Base-by-base conservation (phyloP, 2,797 vertebrate genomes). In the Hafferia zeledoni region DNA sequence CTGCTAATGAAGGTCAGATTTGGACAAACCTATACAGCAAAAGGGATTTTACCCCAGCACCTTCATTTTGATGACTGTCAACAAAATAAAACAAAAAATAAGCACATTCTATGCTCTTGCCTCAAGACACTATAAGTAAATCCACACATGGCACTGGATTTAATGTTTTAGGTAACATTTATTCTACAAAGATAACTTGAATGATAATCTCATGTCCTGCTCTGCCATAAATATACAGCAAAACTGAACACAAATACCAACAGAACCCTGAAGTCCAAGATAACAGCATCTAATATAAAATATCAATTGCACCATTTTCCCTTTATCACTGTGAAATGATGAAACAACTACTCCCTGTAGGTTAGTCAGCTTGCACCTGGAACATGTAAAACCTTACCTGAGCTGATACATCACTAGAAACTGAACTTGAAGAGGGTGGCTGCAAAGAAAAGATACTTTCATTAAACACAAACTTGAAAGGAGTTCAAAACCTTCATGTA, bases 361-460 rank as follows among this genome's bases (percentile, higher is more conserved):
- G 35, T 90, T 69, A 83, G 24, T 25, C 74, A 68, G 17, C 47
- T 89, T 86, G 47, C 35, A 70, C 16, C 52, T 35, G n/a, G n/a
- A 90, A 72, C 20, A 33, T 7, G 22, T 24, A 61, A 77, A 84
- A 76, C n/a, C 90, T 98, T 98, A 99, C 99, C 98, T 98, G 98
- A 64, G 98, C 85, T 44, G 98, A 96, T 80, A 98, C 97, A 78
- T 98, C 95, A 61, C 98, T 98, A 88, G 97, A 97, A 95, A 98
- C 95, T 88, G 98, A 97, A 97, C 98, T 99, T 97, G 99, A 97
- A 82, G 98, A 98, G 83, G 98, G 98, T 78, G 98, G 98, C 99
- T 99, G 98, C 89, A 97, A 98, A 76, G 49, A 92, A 71, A 96
- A 95, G 75, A 97, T 5, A 85, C 3, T 22, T 70, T 47, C 25